Evolutionary conservation across 2,888 invertebrate genomes (phyloP).

Genomic region (Baccha elongata): DNA sequence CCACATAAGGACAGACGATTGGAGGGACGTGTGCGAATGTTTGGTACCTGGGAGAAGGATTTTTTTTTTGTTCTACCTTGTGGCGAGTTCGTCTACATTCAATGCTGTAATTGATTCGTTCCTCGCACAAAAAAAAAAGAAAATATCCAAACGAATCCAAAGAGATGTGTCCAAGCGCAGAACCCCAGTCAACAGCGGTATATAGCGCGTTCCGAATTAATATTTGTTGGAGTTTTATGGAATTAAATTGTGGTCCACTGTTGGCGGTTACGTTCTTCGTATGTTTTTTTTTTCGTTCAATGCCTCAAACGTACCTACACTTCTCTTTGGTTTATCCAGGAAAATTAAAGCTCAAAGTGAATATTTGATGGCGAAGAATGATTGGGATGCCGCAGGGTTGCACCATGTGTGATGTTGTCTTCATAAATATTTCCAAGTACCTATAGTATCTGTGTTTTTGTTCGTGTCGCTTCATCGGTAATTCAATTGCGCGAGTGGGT

Average conservation of each 20-base stretch:
- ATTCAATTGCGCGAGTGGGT: slow-evolving; percentile 64
- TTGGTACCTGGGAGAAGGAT: slow-evolving; percentile 39
- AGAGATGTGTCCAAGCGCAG: slow-evolving; percentile 11
- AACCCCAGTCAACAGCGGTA: neutral
- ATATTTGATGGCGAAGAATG: slow-evolving; percentile 59
- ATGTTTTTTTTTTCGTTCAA: slow-evolving; percentile 21
- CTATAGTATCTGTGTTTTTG: neutral
- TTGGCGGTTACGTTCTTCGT: slow-evolving; percentile 49
- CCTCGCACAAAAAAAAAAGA: slow-evolving; percentile 61
- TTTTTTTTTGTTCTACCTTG: slow-evolving; percentile 36
- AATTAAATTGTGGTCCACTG: slow-evolving; percentile 70
- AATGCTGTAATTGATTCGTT: slow-evolving; percentile 71
- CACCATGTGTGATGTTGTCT: slow-evolving; percentile 70
- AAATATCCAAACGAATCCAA: slow-evolving; percentile 56
- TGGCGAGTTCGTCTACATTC: slow-evolving; percentile 25
- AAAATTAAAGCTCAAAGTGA: slow-evolving; percentile 68
- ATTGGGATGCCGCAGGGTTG: slow-evolving; percentile 63
- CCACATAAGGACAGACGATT: neutral
- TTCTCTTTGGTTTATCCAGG: slow-evolving; percentile 12
- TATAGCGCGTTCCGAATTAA: slow-evolving; percentile 58
- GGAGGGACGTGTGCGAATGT: slow-evolving; percentile 31
- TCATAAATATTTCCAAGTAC: slow-evolving; percentile 55
- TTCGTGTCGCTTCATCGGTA: slow-evolving; percentile 34
- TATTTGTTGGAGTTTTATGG: slow-evolving; percentile 71
- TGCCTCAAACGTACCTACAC: neutral